Conservation (phyloP, 2,888 invertebrate species). For the Cotesia congregata region DNA sequence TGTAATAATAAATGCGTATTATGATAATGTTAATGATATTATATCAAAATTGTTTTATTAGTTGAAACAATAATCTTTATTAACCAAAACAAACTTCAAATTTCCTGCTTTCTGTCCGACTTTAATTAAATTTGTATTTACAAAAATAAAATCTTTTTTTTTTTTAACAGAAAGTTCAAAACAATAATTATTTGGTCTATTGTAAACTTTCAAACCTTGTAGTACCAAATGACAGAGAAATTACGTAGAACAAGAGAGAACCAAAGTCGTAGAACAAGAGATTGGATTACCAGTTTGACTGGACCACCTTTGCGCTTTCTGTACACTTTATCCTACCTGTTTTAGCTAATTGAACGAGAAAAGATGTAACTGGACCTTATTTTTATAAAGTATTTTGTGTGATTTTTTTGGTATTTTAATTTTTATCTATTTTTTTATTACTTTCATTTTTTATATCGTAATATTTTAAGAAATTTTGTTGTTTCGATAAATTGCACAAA, state of each 20-base stretch:
- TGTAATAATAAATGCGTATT: slow-evolving; percentile 7
- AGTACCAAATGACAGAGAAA: slow-evolving; percentile 41
- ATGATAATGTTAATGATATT: not conserved
- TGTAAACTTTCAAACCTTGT: slow-evolving; percentile 35
- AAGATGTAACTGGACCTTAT: slow-evolving; percentile 70
- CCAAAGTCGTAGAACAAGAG: slow-evolving; percentile 60
- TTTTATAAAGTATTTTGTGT: slow-evolving; percentile 67
- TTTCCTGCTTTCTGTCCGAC: not conserved
- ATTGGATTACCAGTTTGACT: slow-evolving; percentile 63
- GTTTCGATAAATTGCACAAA: no score
- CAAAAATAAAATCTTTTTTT: not conserved
- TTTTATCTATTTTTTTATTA: slow-evolving; percentile 37
- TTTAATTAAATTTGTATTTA: not conserved
- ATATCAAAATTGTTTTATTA: no score
- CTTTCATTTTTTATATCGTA: not conserved
- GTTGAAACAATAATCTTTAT: no score
- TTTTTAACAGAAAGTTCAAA: not conserved
- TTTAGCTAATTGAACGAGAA: slow-evolving; percentile 70
- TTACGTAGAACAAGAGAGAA: slow-evolving; percentile 22
- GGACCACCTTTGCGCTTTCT: slow-evolving; percentile 67
- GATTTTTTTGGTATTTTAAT: slow-evolving; percentile 57
- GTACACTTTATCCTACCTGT: slow-evolving; percentile 69
- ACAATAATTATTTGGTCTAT: not conserved
- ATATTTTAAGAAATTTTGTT: not conserved
- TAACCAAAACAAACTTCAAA: no score